Evolutionary conservation across 92 coral and sea anemone genomes (phyloP).

Genomic region (Diadumene lineata): DNA sequence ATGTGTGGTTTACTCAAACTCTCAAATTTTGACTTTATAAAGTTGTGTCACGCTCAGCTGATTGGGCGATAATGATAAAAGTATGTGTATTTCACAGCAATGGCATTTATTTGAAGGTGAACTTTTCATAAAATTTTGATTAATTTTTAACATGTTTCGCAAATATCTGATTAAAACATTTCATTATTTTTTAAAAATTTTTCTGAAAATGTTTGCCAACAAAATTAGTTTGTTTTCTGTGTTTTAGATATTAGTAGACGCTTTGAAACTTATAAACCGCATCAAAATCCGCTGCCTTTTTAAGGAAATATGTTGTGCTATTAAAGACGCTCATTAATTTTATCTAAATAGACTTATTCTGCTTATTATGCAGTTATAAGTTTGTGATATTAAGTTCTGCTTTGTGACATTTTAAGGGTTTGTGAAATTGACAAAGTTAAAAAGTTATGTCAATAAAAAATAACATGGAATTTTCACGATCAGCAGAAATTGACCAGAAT

Average conservation of each 20-base stretch:
- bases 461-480: slow-evolving; percentile 15
- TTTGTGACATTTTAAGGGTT: background rate
- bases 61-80: background rate
- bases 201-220: background rate
- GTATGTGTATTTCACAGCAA: background rate
- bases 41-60: slow-evolving; percentile 11
- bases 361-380: background rate
- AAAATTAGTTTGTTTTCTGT: background rate
- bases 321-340: slow-evolving; percentile 7
- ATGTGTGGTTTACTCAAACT: background rate
- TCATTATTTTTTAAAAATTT: background rate
- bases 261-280: slow-evolving; percentile 7
- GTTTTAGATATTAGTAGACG: slow-evolving; percentile 29
- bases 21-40: background rate
- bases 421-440: background rate
- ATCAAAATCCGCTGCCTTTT: slow-evolving; percentile 11
- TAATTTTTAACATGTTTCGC: background rate
- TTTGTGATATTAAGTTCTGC: too few species aligned
- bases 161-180: background rate
- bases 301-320: slow-evolving; percentile 3
- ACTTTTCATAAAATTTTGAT: background rate
- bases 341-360: background rate
- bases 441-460: background rate
- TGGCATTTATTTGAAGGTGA: background rate
- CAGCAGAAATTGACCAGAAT: background rate